A percentile compares a stretch with the other conserved stretches of the same genome.
Conservation (phyloP, 37 sponge, comb jelly and placozoan genomes). For the Hormiphora californensis region DNA sequence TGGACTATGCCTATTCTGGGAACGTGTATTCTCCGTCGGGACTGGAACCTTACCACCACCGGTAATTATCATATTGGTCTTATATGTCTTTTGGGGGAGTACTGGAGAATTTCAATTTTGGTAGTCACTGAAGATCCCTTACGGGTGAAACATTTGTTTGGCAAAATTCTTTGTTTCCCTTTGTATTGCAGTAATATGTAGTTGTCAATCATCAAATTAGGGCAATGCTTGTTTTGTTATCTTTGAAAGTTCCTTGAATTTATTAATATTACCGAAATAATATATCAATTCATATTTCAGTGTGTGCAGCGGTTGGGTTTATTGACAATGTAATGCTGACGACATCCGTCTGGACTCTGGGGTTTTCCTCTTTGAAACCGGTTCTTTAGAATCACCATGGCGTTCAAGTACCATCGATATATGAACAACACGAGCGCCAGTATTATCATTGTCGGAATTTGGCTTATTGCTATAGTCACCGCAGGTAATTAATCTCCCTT, state of each 20-base stretch:
- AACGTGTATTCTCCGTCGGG: not conserved
- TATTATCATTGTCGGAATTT: not conserved
- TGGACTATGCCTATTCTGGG: conserved; percentile 42
- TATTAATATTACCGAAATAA: no score
- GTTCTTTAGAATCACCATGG: conserved; percentile 43
- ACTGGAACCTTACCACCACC: not conserved
- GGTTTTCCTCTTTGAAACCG: conserved; percentile 46
- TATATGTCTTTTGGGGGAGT: not conserved
- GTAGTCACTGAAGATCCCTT: no score
- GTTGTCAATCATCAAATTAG: no score
- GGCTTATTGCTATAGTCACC: conserved; percentile 28
- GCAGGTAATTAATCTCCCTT: conserved; percentile 8
- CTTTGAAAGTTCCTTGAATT: no score
- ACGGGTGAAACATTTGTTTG: no score
- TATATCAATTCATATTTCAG: conserved; percentile 8
- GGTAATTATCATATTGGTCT: not conserved
- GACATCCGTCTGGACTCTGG: conserved; percentile 43
- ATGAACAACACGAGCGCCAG: conserved; percentile 25
- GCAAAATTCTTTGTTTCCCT: no score
- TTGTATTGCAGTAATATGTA: no score
- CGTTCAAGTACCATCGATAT: conserved; percentile 8
- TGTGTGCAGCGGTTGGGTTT: not conserved
- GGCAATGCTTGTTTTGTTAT: no score
- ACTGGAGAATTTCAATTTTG: no score
- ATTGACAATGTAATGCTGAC: conserved; percentile 49